phyloP scores from a whole-genome alignment of 2,888 invertebrate genomes.

The Spilosoma lubricipeda region DNA sequence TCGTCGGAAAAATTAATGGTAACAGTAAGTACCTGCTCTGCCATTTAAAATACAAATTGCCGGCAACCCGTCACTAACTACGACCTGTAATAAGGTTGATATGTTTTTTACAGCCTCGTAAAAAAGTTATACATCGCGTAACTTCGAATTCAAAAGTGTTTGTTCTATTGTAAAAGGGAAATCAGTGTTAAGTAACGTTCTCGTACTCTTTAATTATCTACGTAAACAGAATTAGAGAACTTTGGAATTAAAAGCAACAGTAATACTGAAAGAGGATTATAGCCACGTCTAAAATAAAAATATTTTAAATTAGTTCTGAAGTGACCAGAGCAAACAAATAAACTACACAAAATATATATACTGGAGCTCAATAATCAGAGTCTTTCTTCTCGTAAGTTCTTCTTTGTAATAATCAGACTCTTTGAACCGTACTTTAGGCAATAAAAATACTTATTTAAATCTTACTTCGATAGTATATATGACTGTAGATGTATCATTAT shows the following conservation, averaged over 20 bases:
- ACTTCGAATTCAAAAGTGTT: constrained; percentile 30
- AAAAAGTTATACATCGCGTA: constrained; percentile 41
- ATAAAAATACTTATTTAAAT: no score
- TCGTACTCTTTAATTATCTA: not conserved
- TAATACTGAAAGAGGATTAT: not conserved
- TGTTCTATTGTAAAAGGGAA: constrained; percentile 30
- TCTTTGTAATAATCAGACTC: no score
- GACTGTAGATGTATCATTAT: not conserved
- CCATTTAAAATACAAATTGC: constrained; percentile 67
- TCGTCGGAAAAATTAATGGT: constrained; percentile 73
- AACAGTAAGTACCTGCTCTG: constrained; percentile 59
- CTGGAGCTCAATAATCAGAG: not conserved
- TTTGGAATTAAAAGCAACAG: not conserved
- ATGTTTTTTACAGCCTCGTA: constrained; percentile 61
- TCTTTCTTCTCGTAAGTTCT: no score
- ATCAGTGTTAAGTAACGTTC: not conserved
- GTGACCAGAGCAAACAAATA: not conserved
- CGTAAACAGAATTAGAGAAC: not conserved
- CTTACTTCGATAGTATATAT: not conserved
- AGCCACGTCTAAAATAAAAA: not conserved
- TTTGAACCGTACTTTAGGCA: no score
- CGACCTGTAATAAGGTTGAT: constrained; percentile 56
- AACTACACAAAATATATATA: not conserved
- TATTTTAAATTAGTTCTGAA: not conserved
- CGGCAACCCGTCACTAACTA: constrained; percentile 58